Conservation (phyloP, 2,797 vertebrate species). For the Prionace glauca region DNA sequence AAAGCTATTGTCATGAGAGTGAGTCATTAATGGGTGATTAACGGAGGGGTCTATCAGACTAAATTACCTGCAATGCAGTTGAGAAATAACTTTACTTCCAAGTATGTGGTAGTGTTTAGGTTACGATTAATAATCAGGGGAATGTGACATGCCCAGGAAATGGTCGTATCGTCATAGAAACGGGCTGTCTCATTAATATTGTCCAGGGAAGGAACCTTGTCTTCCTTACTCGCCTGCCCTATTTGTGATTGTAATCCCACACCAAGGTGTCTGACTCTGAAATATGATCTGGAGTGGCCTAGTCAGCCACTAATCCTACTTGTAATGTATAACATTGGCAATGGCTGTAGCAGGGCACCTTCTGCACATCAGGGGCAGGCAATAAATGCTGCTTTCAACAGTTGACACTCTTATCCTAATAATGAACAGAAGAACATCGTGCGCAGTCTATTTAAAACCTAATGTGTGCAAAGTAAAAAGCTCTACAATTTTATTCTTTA, state of each 20-base stretch:
- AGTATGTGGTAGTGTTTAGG: background rate
- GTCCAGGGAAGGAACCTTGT: background rate
- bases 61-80: background rate
- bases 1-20: slow-evolving; percentile 27
- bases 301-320: background rate
- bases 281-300: background rate
- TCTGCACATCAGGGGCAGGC: background rate
- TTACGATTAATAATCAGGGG: background rate
- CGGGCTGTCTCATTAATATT: background rate
- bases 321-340: background rate
- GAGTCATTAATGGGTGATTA: slow-evolving; percentile 33
- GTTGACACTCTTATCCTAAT: background rate
- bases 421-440: background rate
- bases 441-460: background rate
- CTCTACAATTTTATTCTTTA: background rate
- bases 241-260: background rate
- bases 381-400: background rate
- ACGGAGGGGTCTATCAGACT: background rate
- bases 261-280: background rate
- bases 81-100: slow-evolving; percentile 7
- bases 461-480: background rate
- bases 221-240: background rate
- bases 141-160: background rate
- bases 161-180: background rate
- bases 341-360: background rate